These are phyloP conservation scores for Parazoanthus swiftii DNA, from an alignment of 92 coral and sea anemone genomes.

Conservation along the genomic window DNA sequence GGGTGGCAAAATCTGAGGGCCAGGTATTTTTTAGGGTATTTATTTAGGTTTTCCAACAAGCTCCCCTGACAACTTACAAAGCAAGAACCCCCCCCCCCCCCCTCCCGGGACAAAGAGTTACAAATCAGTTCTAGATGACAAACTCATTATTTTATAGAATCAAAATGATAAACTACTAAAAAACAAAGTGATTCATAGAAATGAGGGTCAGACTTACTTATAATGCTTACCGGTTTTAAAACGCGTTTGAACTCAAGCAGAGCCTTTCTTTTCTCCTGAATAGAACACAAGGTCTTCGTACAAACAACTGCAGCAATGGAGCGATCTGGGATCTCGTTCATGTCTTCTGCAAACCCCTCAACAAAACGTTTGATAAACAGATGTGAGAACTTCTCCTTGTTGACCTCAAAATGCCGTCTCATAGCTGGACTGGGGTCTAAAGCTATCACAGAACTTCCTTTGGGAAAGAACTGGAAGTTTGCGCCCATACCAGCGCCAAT, in stretches of 20 bases:
- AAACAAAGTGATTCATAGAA: no score
- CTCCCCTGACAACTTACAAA: no score
- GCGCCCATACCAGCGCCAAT: slow-evolving; percentile 98
- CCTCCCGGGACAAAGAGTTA: no score
- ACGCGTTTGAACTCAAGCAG: slow-evolving; percentile 82
- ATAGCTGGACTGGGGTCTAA: slow-evolving; percentile 87
- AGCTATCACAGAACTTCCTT: slow-evolving; percentile 74
- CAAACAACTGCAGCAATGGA: slow-evolving; percentile 85
- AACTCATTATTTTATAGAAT: no score
- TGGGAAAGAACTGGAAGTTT: slow-evolving; percentile 81
- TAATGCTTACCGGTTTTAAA: slow-evolving; percentile 77
- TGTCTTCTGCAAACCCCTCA: slow-evolving; percentile 78
- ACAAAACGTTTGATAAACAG: slow-evolving; percentile 63
- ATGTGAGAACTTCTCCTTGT: slow-evolving; percentile 59
- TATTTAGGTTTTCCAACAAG: no score
- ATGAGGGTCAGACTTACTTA: no score
- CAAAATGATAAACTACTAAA: no score
- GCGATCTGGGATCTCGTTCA: slow-evolving; percentile 69
- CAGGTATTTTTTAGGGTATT: no score
- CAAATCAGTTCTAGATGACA: no score
- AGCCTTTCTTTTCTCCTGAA: slow-evolving; percentile 60
- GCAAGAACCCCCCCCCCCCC: no score
- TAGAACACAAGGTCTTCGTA: slow-evolving; percentile 86
- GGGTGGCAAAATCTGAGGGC: no score
- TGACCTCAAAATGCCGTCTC: slow-evolving; percentile 66